phyloP scores from a whole-genome alignment of 2,888 invertebrate species.

The Epinotia brunnichana region DNA sequence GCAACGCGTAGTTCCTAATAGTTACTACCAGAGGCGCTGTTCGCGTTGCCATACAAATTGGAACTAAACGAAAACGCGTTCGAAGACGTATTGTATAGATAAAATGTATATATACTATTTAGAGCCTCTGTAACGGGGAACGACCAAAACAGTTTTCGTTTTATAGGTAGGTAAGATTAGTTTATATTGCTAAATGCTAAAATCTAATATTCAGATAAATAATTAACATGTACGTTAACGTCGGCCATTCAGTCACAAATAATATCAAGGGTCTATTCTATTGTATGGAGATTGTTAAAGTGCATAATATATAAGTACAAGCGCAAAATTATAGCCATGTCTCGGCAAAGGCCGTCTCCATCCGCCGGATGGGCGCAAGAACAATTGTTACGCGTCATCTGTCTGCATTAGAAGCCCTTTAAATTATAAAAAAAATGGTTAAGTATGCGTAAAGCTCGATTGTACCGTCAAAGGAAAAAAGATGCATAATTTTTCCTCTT shows the following conservation, averaged over 20 bases:
- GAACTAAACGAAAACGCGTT: no score
- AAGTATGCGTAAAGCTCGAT: no score
- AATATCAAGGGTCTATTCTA: not conserved
- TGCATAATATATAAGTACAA: conserved; percentile 13
- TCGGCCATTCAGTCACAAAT: not conserved
- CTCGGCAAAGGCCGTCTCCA: not conserved
- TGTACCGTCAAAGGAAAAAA: not conserved
- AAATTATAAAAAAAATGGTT: not conserved
- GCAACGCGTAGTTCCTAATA: no score
- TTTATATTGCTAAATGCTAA: not conserved
- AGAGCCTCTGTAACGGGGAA: no score
- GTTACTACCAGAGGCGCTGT: no score
- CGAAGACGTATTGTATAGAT: no score
- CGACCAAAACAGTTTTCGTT: no score
- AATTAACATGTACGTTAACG: not conserved
- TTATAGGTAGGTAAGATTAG: no score
- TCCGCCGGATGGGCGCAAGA: conserved; percentile 1
- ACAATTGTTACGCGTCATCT: conserved; percentile 1
- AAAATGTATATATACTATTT: no score
- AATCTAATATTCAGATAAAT: not conserved
- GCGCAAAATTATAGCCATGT: not conserved
- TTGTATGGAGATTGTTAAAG: conserved; percentile 16
- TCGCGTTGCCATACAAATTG: no score
- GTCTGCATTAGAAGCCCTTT: not conserved
- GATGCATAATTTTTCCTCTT: not conserved